Evolutionary conservation across 2,797 vertebrate species (phyloP), one percentile per base, ranked within the genome.

Genomic region (Chlorospingus flavigularis): DNA sequence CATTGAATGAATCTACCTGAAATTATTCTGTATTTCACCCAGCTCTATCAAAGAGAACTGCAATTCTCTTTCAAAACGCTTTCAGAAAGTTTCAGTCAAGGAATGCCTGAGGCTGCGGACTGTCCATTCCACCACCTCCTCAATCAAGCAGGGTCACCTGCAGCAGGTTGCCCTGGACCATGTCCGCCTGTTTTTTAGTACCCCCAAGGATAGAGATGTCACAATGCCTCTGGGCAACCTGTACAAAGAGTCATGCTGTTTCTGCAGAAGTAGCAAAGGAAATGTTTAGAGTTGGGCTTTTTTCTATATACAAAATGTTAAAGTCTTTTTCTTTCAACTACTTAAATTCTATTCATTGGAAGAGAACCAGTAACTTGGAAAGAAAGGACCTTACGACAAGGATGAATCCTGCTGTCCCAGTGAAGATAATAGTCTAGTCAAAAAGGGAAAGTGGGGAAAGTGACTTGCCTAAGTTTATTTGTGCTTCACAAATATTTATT

Each of bases 151-250:
- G 26, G 33, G 23, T 37, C 58, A 87, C n/a, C 37, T 53, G 54
- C 7, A 91, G 24, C 57, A 65, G 14, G 9, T 1, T n/a, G 10
- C 40, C 40, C 43, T 28, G 17, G 19, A 85, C 37, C 20, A 48
- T 0, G 5, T 20, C 24, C 53, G 63, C 4, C 13, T 31, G 3
- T 1, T 10, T 7, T 73, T 76, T 42, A n/a, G 2, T 25, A 62
- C 40, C 57, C 50, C 53, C 43, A 40, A 62, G 24, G n/a, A 63
- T 8, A 13, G 17, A 63, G 30, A 74, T 1, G 7, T 31, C 54
- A 53, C 50, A 91, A 0, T 3, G 9, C 30, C 61, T 45, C 57
- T n/a, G 28, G 51, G 28, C 21, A 68, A 82, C 17, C 7, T 6
- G 5, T 40, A 42, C 42, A 60, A 81, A 74, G 12, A 43, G 23